Conservation (phyloP, 2,888 invertebrate species). For the Chymomyza caudatula region DNA sequence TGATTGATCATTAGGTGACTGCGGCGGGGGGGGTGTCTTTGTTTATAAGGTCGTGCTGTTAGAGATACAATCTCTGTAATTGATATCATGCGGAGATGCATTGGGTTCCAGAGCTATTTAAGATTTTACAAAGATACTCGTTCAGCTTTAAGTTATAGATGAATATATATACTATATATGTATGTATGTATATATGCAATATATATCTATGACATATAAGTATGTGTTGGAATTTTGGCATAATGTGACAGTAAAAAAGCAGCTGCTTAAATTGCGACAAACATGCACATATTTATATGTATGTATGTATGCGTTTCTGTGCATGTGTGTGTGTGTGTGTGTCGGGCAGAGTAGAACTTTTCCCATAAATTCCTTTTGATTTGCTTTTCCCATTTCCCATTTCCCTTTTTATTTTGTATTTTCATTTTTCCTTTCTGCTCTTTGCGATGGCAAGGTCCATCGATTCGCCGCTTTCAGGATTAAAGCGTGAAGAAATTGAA, state of each 20-base stretch:
- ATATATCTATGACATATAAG: background rate
- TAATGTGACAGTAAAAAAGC: background rate
- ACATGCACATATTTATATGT: background rate
- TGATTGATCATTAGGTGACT: background rate
- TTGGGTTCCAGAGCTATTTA: background rate
- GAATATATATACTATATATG: background rate
- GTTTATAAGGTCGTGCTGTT: background rate
- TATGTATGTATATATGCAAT: background rate
- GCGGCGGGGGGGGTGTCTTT: background rate
- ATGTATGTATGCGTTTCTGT: background rate
- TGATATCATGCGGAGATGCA: background rate
- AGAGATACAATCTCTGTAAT: background rate
- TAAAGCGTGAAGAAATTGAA: constrained; percentile 53
- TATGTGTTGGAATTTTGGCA: background rate
- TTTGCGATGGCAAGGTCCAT: constrained; percentile 40
- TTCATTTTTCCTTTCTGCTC: constrained; percentile 7
- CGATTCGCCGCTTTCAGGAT: constrained; percentile 42
- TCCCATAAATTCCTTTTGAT: constrained; percentile 45
- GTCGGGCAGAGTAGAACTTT: constrained; percentile 17
- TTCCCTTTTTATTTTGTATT: background rate
- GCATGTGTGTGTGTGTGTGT: background rate
- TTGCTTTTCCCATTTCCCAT: constrained; percentile 4
- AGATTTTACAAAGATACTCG: background rate
- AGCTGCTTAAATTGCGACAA: background rate
- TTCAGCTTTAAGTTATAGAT: background rate